Base-by-base conservation (phyloP, 2,888 invertebrate species). In the Villa cingulata region DNA sequence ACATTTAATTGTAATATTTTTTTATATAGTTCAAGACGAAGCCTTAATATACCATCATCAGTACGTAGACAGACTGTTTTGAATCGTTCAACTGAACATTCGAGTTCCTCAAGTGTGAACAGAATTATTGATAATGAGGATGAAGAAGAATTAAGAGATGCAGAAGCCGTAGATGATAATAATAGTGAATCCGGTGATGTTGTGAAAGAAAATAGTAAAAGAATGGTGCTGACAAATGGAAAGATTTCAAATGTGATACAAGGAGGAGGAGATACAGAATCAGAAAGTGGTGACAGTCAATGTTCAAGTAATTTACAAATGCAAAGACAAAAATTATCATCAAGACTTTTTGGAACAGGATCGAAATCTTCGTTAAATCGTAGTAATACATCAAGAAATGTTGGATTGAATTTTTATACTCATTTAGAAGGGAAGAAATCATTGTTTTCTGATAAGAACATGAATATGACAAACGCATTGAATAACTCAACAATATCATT, bases 361-460 rank as follows among this genome's bases (percentile, higher is more conserved):
- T 18, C 23, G 34, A 46, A 42, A 19, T 29, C 19, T 12, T 20
- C 37, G 37, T 18, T 38, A 20, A 51, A 46, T 41, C 37, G 45
- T 20, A 7, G 23, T 23, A 23, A 7, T 23, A 55, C 60, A n/a
- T 58, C 59, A 10, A 51, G 57, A 36, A 59, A 58, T 3, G 58
- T 58, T 50, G 59, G 60, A 32, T 55, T 63, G 42, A 63, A 64
- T 52, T 70, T 69, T 46, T 63, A 62, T 51, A 57, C 62, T 6
- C 68, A 70, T 54, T 56, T 70, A 40, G 66, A 65, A 48, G 65
- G 68, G 5, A 57, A 60, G 10, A 70, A 70, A 55, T 69, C 69
- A 3, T 51, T 70, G 17, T 70, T 69, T 45, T 58, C 59, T 18
- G 58, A 59, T 17, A 54, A 59, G 32, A 58, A 57, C 49, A 58